A percentile compares a stretch with the other conserved stretches of the same genome.
These are phyloP conservation scores for Atethmia centrago DNA, from an alignment of 2,888 invertebrate species.

Conservation along the genomic window DNA sequence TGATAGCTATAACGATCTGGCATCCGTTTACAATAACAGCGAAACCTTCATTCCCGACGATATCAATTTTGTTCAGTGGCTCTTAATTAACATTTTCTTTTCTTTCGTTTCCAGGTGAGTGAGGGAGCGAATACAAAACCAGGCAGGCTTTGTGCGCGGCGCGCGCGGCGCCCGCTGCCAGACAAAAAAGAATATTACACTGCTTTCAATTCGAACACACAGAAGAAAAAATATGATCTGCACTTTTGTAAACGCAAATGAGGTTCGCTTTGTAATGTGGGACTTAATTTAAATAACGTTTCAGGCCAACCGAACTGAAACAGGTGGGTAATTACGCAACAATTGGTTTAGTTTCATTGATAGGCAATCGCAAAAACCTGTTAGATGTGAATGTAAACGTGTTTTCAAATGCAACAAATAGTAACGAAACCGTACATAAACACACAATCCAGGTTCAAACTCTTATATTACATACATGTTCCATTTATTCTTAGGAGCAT, in stretches of 20 bases:
- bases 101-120: slow-evolving; percentile 90
- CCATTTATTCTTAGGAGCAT: slow-evolving; percentile 39
- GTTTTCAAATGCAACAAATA: slow-evolving; percentile 38
- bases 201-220: slow-evolving; percentile 88
- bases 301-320: slow-evolving; percentile 74
- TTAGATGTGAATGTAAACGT: slow-evolving; percentile 34
- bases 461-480: slow-evolving; percentile 30
- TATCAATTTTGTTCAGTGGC: slow-evolving; percentile 89
- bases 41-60: slow-evolving; percentile 83
- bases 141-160: slow-evolving; percentile 83
- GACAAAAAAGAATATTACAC: slow-evolving; percentile 88
- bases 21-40: slow-evolving; percentile 85
- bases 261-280: slow-evolving; percentile 85
- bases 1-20: slow-evolving; percentile 73
- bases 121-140: slow-evolving; percentile 86
- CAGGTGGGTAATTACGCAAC: slow-evolving; percentile 72
- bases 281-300: slow-evolving; percentile 85
- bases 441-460: slow-evolving; percentile 24
- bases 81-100: slow-evolving; percentile 90
- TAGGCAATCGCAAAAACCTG: slow-evolving; percentile 29
- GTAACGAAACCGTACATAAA: slow-evolving; percentile 12
- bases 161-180: slow-evolving; percentile 73
- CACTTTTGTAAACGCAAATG: slow-evolving; percentile 89
- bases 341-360: slow-evolving; percentile 67
- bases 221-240: slow-evolving; percentile 87